phyloP scores from a whole-genome alignment of 2,888 invertebrate genomes.

The Cabera pusaria region DNA sequence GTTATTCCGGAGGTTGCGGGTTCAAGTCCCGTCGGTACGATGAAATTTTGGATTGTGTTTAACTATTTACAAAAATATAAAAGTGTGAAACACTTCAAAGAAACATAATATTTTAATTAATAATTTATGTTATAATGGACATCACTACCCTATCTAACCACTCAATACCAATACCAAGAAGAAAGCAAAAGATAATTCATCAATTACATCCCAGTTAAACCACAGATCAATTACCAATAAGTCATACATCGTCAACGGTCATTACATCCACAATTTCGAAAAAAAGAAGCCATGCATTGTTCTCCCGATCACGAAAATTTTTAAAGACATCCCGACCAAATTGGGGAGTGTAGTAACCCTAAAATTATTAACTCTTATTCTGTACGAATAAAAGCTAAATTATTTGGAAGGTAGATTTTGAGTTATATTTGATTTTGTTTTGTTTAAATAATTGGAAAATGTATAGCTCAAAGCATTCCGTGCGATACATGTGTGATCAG shows the following conservation, averaged over 20 bases:
- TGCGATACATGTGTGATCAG: slow-evolving; percentile 10
- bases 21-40: too few species aligned
- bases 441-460: slow-evolving; percentile 63
- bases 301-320: slow-evolving; percentile 24
- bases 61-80: too few species aligned
- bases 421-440: slow-evolving; percentile 35
- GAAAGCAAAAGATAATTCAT: not conserved
- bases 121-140: too few species aligned
- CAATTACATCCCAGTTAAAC: slow-evolving; percentile 1
- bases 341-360: slow-evolving; percentile 3
- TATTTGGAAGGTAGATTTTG: slow-evolving; percentile 15
- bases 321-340: slow-evolving; percentile 17
- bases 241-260: slow-evolving; percentile 16
- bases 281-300: slow-evolving; percentile 21
- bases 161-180: too few species aligned
- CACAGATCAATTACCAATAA: slow-evolving; percentile 22
- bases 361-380: slow-evolving; percentile 10
- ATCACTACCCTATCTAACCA: too few species aligned
- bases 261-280: slow-evolving; percentile 13
- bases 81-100: too few species aligned
- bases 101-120: too few species aligned
- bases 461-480: slow-evolving; percentile 32
- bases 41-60: too few species aligned
- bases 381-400: slow-evolving; percentile 7
- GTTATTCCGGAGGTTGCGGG: too few species aligned